These are phyloP conservation scores for Synergus umbraculus DNA, from an alignment of 2,888 invertebrate genomes.

Conservation along the genomic window DNA sequence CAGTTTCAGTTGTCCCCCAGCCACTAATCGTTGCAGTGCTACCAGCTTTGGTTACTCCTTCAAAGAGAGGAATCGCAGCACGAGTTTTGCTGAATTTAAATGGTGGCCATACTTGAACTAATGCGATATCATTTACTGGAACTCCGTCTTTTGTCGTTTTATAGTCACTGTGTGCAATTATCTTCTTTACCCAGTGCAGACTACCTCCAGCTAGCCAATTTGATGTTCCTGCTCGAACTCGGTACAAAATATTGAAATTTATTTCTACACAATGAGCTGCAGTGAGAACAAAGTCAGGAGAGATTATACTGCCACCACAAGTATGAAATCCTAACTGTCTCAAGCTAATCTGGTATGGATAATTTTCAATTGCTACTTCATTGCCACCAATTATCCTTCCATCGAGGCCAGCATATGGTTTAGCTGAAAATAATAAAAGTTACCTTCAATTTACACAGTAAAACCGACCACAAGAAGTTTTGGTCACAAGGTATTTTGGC, in stretches of 20 bases:
- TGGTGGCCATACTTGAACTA: constrained; percentile 67
- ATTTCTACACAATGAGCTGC: neutral
- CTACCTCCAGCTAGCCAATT: neutral
- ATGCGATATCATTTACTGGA: neutral
- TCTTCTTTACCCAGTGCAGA: neutral
- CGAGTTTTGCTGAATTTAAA: neutral
- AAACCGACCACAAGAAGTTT: too few relatives aligned
- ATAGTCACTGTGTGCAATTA: neutral
- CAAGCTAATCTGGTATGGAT: constrained; percentile 79
- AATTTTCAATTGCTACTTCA: constrained; percentile 76
- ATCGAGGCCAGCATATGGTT: neutral
- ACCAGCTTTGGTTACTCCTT: neutral
- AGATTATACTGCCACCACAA: neutral
- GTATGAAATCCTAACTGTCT: constrained; percentile 66
- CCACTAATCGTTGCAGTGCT: neutral
- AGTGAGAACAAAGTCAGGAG: neutral
- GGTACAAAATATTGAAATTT: neutral
- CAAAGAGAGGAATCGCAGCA: neutral
- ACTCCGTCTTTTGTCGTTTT: neutral
- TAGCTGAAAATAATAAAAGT: neutral
- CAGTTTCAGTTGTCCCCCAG: neutral
- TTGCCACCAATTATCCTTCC: constrained; percentile 78
- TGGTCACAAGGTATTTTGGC: too few relatives aligned
- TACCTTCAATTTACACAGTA: too few relatives aligned
- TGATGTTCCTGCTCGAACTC: neutral